phyloP scores from a whole-genome alignment of 2,797 vertebrate genomes.

The Coilia nasus region DNA sequence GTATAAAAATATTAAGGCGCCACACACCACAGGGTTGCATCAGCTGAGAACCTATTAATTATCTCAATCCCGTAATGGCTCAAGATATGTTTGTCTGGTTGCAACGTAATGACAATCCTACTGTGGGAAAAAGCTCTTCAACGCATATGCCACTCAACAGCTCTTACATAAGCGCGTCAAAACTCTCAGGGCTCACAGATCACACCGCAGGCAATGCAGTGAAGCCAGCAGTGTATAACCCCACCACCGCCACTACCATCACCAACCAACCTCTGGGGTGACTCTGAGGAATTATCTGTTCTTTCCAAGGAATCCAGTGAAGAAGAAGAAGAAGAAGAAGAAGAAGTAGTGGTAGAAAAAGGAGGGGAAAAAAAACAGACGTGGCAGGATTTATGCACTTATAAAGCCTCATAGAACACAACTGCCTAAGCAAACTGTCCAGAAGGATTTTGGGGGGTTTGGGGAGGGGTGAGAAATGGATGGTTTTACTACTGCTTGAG shows the following conservation, averaged over 20 bases:
- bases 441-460: neutral
- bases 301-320: slow-evolving; percentile 34
- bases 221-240: neutral
- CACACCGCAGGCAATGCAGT: neutral
- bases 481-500: neutral
- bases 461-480: neutral
- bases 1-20: neutral
- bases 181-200: slow-evolving; percentile 3
- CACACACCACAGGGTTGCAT: neutral
- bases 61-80: no score
- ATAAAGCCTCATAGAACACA: slow-evolving; percentile 2
- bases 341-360: neutral
- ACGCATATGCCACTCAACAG: neutral
- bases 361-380: neutral
- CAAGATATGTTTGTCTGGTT: neutral
- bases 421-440: neutral
- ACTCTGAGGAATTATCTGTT: slow-evolving; percentile 26
- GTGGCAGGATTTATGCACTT: neutral
- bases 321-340: neutral
- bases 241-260: neutral
- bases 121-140: neutral
- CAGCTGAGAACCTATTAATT: neutral
- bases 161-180: slow-evolving; percentile 3
- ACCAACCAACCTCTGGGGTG: neutral
- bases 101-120: neutral